Evolutionary conservation across 2,888 invertebrate genomes (phyloP), one percentile per base, ranked within the genome.

Genomic region (Euplexia lucipara): DNA sequence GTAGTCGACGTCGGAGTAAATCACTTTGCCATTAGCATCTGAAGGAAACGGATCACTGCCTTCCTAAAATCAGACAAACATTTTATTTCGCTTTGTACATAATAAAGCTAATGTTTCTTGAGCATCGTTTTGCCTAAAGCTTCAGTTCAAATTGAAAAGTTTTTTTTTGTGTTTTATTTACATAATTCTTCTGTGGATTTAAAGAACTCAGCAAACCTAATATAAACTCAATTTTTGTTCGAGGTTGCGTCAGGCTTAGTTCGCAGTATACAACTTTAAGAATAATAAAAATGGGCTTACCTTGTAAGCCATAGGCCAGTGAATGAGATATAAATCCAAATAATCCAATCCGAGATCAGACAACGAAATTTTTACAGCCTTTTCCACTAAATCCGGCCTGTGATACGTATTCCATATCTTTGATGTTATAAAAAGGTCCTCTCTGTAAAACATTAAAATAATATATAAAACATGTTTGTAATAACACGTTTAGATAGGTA

Each of bases 301-400:
- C 93, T 97, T 96, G 85, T 97, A 98, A 3, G 96, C 98, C 90
- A 97, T 96, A 37, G 98, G 98, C 98, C 98, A 98, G 90, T 98
- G 98, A 75, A 98, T 97, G 16, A 98, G 95, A 87, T 98, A 98
- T 64, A 98, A 95, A 90, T 98, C 98, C 67, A 98, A 86, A 88
- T 98, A 98, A 14, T 96, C 95, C 20, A 98, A 87, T n/a, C 96
- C 96, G 52, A 98, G 95, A 87, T 97, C 96, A 26, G 94, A 91
- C 52, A 98, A 88, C 6, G 97, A 97, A 44, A 95, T 95, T 83
- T 96, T 96, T 56, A 97, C 90, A 22, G 97, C 96, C 37, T 95
- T 91, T 75, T 96, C 96, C 0, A 98, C 98, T 66, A 97, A 90
- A 73, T 97, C 97, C 39, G 96, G 95, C 70, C 96, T 95, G 77